phyloP scores from a whole-genome alignment of 30 jellyfish, hydroid and myxozoan species.

The Rhopilema esculentum region DNA sequence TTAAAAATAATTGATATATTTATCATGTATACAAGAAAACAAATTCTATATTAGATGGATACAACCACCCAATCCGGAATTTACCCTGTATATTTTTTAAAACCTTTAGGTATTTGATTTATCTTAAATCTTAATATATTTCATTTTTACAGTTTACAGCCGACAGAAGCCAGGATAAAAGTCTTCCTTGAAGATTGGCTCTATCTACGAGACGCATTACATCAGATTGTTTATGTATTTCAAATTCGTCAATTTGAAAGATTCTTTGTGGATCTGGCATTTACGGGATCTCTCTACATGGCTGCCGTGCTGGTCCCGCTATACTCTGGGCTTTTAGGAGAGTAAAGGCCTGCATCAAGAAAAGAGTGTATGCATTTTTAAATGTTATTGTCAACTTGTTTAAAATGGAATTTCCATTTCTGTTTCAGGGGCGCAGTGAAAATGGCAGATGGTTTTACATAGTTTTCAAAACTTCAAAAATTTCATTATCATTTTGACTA shows the following conservation, averaged over 20 bases:
- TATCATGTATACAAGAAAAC: background rate
- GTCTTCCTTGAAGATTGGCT: background rate
- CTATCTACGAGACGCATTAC: background rate
- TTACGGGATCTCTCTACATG: conserved; percentile 24
- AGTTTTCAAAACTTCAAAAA: too few relatives aligned
- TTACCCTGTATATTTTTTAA: too few relatives aligned
- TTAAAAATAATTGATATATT: too few relatives aligned
- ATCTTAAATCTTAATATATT: background rate
- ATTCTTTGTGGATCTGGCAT: background rate
- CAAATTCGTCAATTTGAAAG: background rate
- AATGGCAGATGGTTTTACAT: too few relatives aligned
- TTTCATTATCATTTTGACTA: too few relatives aligned
- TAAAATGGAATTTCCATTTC: background rate
- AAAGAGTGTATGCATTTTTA: conserved; percentile 43
- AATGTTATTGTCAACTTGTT: background rate
- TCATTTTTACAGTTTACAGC: background rate
- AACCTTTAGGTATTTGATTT: background rate
- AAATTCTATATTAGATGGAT: too few relatives aligned
- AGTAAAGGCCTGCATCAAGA: conserved; percentile 71
- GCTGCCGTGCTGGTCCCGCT: conserved; percentile 67
- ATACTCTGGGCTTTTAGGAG: conserved; percentile 85
- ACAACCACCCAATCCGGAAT: too few relatives aligned
- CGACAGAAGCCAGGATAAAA: background rate
- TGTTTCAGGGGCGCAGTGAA: too few relatives aligned
- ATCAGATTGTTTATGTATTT: background rate